Base-by-base conservation (phyloP, 2,113 vertebrate species). In the Heptranchias perlo region DNA sequence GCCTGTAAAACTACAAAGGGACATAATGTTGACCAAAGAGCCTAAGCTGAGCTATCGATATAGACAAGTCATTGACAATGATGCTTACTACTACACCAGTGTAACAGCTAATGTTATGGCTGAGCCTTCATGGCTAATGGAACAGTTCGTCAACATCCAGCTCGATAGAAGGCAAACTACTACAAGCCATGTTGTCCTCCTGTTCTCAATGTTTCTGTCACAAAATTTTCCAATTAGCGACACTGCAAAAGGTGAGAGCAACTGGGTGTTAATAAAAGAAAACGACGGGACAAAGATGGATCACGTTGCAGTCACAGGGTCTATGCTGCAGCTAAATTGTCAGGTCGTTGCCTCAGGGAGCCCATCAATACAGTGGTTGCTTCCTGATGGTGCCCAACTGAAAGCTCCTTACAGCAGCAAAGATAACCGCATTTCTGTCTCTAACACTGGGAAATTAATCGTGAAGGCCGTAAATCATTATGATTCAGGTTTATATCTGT, bases 21-120 rank as follows among this genome's bases (percentile, higher is more conserved):
- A 98, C 1, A 0, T 92, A 1, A 84, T 97, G 96, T 96, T 98
- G 49, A 97, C 96, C 89, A 96, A 97, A 64, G 98, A 98, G 0
- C 97, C 98, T 73, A 96, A 97, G 61, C 91, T 96, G 23, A 97
- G 96, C 61, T 98, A 97, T 92, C 96, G 82, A 21, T 99, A 99
- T 96, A 97, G 96, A 25, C 99, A 99, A 96, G 98, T 98, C 28
- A 96, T 97, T 0, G 97, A 98, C 86, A 97, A 97, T 3, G 98
- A 98, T 11, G 97, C 98, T 0, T 97, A 98, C 73, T 99, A 99
- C 96, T 99, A 98, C 96, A 99, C 99, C 0, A 99, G 98, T 0
- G 98, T 99, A 11, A 98, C 97, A 96, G 98, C 98, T 7, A 97
- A 97, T 10, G 94, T 99, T 58, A 39, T 95, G 2, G 97, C 99